Base-by-base conservation (phyloP, 2,888 invertebrate genomes). In the Spialia ferax region DNA sequence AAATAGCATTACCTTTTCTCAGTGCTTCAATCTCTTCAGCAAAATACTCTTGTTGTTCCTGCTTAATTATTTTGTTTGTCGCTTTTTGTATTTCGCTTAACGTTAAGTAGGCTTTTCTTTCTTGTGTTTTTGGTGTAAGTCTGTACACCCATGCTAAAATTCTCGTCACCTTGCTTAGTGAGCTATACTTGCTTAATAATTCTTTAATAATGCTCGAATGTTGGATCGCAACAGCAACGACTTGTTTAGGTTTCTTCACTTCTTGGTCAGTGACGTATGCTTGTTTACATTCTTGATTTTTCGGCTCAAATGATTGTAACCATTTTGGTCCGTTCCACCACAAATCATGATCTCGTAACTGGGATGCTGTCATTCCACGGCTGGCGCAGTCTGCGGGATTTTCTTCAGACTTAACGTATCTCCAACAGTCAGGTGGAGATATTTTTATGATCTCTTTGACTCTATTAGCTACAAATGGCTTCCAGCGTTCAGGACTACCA, bases 401-500 rank as follows among this genome's bases (percentile, higher is more conserved):
- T 13, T 73, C 70, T 8, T 52, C 60, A 7, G 72, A 72, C 13
- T 70, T 70, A 8, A 74, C 57, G 59, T 70, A 70, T 18, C 52
- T 52, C 69, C 71, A 70, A 20, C 57, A 38, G 20, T 15, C 18
- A 22, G 71, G 10, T 4, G 69, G 63, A 26, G 71, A 68, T 7
- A 69, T n/a, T 5, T 55, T 11, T 15, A 7, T 32, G 15, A 72
- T 70, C 18, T 71, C 20, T n/a, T 18, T 45, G 0, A 71, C 69
- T 54, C 74, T 32, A 29, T 75, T 74, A 1, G 73, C 71, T 8
- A 75, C 73, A 59, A 73, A 75, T 10, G 70, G 63, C 22, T 74
- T 74, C 75, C 71, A 74, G 8, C 71, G 63, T 4, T 20, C 45
- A 1, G 70, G 61, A 6, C 69, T 70, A 6, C 73, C 73, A 15